These are phyloP conservation scores for Zonotrichia albicollis DNA, from an alignment of 2,797 vertebrate genomes.

Conservation along the genomic window DNA sequence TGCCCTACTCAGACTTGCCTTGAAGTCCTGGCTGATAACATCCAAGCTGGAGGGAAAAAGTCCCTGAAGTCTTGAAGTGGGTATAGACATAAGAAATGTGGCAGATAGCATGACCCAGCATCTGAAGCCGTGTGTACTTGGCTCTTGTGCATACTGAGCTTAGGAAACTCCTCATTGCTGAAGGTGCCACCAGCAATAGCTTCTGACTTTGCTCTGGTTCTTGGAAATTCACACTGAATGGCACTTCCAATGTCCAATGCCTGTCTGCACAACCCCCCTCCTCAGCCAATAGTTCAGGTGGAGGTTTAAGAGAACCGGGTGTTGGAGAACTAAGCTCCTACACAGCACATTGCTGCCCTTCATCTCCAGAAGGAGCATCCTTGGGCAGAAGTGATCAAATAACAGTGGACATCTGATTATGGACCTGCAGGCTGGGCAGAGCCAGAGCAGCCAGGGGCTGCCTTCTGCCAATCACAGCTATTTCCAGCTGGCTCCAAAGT, in stretches of 20 bases:
- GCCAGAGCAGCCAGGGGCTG: neutral
- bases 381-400: neutral
- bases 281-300: neutral
- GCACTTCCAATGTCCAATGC: neutral
- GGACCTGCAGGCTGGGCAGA: rapidly evolving
- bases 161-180: neutral
- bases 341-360: neutral
- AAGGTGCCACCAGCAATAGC: neutral
- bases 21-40: neutral
- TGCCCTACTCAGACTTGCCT: neutral
- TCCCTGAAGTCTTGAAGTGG: neutral
- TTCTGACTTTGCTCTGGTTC: neutral
- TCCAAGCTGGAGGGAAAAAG: neutral
- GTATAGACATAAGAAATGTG: rapidly evolving
- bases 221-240: neutral
- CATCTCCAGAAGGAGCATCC: neutral
- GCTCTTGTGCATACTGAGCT: neutral
- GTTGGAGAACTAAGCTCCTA: rapidly evolving
- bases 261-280: rapidly evolving
- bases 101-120: rapidly evolving
- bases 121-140: neutral
- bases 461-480: neutral
- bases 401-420: rapidly evolving
- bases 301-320: neutral
- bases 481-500: neutral